Conservation (phyloP, 2,113 vertebrate genomes). For the Melanostigma gelatinosum region DNA sequence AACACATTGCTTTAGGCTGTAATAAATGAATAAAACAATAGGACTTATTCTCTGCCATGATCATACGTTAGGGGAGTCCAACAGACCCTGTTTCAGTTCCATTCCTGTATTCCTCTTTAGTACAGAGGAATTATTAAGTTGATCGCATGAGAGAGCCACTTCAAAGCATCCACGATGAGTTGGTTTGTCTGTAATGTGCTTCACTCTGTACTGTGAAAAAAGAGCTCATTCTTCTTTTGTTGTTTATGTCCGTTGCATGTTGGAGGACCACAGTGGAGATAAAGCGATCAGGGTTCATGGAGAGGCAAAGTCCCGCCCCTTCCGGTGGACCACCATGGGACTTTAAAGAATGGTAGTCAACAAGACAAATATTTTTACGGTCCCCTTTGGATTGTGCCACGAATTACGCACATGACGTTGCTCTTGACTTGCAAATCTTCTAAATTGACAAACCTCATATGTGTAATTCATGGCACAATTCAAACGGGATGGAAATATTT, state of each 20-base stretch:
- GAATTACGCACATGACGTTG: background rate
- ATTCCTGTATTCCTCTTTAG: background rate
- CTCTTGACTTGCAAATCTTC: background rate
- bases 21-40: background rate
- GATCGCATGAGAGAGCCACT: background rate
- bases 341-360: no score
- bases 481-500: background rate
- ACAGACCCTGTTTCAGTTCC: background rate
- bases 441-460: background rate
- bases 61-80: background rate
- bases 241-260: background rate
- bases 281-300: background rate
- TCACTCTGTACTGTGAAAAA: background rate
- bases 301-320: background rate
- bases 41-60: background rate
- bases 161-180: background rate
- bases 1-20: background rate
- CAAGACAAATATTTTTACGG: background rate
- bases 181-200: constrained; percentile 13
- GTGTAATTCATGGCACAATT: background rate
- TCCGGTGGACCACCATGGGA: background rate
- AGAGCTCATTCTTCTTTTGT: background rate
- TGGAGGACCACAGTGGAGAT: constrained; percentile 7
- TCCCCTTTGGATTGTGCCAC: background rate
- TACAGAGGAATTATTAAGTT: background rate